Evolutionary conservation across 2,113 vertebrate genomes (phyloP).

Genomic region (Dipodomys spectabilis): DNA sequence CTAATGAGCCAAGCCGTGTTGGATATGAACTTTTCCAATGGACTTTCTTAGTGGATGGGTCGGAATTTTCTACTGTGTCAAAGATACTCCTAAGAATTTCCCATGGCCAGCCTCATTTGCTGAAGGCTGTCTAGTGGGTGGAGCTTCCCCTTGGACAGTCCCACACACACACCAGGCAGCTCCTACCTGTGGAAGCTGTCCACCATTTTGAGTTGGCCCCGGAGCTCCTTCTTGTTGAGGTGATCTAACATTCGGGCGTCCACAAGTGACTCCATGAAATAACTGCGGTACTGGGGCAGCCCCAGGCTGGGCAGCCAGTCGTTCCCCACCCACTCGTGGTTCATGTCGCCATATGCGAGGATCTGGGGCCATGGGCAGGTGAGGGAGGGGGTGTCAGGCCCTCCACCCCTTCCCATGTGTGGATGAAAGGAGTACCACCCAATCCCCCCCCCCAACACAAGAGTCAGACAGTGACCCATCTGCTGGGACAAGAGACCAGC

Average conservation of each 20-base stretch:
- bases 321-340: conserved; percentile 96
- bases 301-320: conserved; percentile 97
- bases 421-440: neutral
- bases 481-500: neutral
- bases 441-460: neutral
- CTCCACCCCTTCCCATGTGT: conserved; percentile 27
- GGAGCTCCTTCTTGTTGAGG: conserved; percentile 96
- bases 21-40: too few relatives aligned
- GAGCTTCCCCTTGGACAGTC: neutral
- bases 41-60: neutral
- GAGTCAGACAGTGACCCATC: neutral
- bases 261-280: conserved; percentile 97
- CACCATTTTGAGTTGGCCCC: conserved; percentile 97
- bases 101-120: neutral
- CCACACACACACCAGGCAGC: conserved; percentile 5
- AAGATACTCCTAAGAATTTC: neutral
- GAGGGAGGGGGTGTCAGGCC: conserved; percentile 53
- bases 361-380: conserved; percentile 87
- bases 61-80: neutral
- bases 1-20: neutral
- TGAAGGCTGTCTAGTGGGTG: neutral
- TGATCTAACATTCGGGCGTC: conserved; percentile 97
- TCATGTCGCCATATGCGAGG: conserved; percentile 96
- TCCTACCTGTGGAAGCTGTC: conserved; percentile 96
- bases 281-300: conserved; percentile 95